phyloP scores from a whole-genome alignment of 2,797 vertebrate species.

The Characodon lateralis region DNA sequence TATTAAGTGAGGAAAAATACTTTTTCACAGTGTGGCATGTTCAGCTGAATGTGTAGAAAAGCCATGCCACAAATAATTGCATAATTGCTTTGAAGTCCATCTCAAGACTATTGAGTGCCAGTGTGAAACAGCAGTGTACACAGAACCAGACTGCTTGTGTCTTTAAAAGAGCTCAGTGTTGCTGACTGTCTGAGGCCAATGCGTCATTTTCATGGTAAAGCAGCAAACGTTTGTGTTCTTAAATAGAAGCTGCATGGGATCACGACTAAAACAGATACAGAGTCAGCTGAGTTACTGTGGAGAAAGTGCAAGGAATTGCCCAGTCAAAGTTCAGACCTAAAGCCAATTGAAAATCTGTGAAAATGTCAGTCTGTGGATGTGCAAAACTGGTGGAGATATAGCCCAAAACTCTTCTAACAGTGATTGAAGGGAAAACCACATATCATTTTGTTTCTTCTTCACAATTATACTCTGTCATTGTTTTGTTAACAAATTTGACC shows the following conservation, averaged over 20 bases:
- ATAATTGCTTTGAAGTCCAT: constrained; percentile 33
- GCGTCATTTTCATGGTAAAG: constrained; percentile 30
- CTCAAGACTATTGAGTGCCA: constrained; percentile 34
- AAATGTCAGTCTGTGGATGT: background rate
- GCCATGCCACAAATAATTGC: background rate
- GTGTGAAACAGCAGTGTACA: constrained; percentile 46
- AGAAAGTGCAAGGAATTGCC: background rate
- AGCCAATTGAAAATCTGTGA: background rate
- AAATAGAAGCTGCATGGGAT: background rate
- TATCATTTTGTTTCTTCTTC: background rate
- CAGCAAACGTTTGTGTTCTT: background rate
- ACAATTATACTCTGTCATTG: too few species aligned
- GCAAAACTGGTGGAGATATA: background rate
- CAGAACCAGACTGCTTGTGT: constrained; percentile 19
- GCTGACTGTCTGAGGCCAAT: constrained; percentile 18
- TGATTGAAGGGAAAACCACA: background rate
- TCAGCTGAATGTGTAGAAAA: constrained; percentile 15
- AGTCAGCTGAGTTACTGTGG: background rate
- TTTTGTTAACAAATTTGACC: too few species aligned
- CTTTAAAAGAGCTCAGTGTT: constrained; percentile 1
- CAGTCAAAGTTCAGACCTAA: background rate
- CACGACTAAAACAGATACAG: background rate
- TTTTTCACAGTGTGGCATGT: constrained; percentile 13
- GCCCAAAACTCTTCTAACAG: background rate
- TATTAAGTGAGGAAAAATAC: constrained; percentile 22